Conservation (phyloP, 2,113 vertebrate genomes). For the Setophaga petechia region DNA sequence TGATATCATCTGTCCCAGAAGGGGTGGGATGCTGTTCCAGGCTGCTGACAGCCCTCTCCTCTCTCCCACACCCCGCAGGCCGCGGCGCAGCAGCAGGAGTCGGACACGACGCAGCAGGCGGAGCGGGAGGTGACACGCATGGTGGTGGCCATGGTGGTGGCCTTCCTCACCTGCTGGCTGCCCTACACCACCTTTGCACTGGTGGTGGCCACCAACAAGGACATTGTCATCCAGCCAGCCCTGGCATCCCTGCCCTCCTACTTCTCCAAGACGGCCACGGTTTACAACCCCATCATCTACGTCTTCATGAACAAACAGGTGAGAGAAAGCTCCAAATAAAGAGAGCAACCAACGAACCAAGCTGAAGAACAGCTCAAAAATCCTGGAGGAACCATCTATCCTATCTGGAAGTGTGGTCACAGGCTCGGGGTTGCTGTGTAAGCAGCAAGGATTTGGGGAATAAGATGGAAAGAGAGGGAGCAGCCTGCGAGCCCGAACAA, state of each 20-base stretch:
- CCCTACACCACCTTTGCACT: conserved; percentile 68
- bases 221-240: conserved; percentile 46
- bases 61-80: not conserved
- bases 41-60: rapidly evolving
- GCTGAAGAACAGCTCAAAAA: not conserved
- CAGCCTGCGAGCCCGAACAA: rapidly evolving
- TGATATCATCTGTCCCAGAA: no score
- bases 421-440: not conserved
- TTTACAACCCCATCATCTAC: conserved; percentile 74
- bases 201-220: conserved; percentile 62
- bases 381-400: not conserved
- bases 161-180: conserved; percentile 72
- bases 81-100: conserved; percentile 35
- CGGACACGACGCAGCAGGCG: conserved; percentile 42
- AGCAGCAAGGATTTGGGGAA: not conserved
- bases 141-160: conserved; percentile 68
- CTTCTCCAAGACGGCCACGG: conserved; percentile 69
- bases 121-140: conserved; percentile 64
- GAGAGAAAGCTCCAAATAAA: not conserved
- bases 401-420: rapidly evolving
- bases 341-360: not conserved
- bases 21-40: not conserved
- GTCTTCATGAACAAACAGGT: conserved; percentile 78
- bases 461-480: not conserved
- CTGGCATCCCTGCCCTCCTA: conserved; percentile 71